phyloP scores from a whole-genome alignment of 1,140 invertebrate genomes.

The Ips nitidus region DNA sequence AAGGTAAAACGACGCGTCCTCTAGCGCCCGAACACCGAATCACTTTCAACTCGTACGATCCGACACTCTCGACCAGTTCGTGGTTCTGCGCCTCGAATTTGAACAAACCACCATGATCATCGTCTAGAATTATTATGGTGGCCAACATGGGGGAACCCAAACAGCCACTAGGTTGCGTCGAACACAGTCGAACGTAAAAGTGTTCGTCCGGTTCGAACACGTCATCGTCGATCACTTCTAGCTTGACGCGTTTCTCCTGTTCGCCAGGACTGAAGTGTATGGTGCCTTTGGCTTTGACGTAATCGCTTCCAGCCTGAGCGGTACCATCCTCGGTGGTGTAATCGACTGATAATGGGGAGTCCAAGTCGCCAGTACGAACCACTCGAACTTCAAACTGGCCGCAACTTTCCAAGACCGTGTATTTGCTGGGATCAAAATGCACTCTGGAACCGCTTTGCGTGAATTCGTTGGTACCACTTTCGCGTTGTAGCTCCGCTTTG shows the following conservation, averaged over 20 bases:
- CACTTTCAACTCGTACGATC: slow-evolving; percentile 80
- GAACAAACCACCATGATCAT: slow-evolving; percentile 98
- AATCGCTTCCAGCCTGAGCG: slow-evolving; percentile 93
- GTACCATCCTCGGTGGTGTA: slow-evolving; percentile 97
- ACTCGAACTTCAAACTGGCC: slow-evolving; percentile 92
- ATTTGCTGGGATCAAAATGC: slow-evolving; percentile 95
- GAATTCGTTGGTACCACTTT: slow-evolving; percentile 65
- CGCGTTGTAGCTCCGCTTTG: slow-evolving; percentile 68
- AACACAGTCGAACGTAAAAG: slow-evolving; percentile 84
- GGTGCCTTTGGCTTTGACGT: slow-evolving; percentile 83
- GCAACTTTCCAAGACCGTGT: slow-evolving; percentile 98
- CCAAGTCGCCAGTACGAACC: slow-evolving; percentile 78
- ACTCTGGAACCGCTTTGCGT: slow-evolving; percentile 66
- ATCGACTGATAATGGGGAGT: slow-evolving; percentile 78
- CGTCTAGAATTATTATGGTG: slow-evolving; percentile 98
- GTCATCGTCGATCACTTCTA: slow-evolving; percentile 97
- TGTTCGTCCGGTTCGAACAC: slow-evolving; percentile 99
- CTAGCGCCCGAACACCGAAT: slow-evolving; percentile 88
- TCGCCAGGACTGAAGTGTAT: slow-evolving; percentile 86
- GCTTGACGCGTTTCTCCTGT: slow-evolving; percentile 76
- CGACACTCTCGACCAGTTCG: slow-evolving; percentile 89
- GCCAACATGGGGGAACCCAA: slow-evolving; percentile 83
- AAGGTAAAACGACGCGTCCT: slow-evolving; percentile 87
- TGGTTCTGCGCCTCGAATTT: slow-evolving; percentile 83
- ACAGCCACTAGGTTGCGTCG: slow-evolving; percentile 63